A percentile compares a stretch with the other conserved stretches of the same genome.
phyloP scores from a whole-genome alignment of 2,113 vertebrate genomes.

The cattle (Bos taurus) region ARS-UCD2.0 NC_037337.1:47681001-47681500 shows the following conservation, averaged over 20 bases:
- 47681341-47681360: neutral
- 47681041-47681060: neutral
- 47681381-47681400: neutral
- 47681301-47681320: neutral
- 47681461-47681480: neutral
- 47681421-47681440: neutral
- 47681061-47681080: neutral
- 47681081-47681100: neutral
- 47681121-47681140: neutral
- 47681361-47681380: neutral
- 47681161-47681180: neutral
- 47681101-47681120: neutral
- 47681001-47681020: neutral
- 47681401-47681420: neutral
- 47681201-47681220: neutral
- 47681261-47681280: neutral
- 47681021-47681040: neutral
- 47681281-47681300: neutral
- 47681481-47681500: neutral
- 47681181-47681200: slow-evolving; percentile 34
- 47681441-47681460: neutral
- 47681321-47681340: neutral
- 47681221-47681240: neutral
- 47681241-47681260: neutral
- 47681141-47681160: neutral